These are phyloP conservation scores for Brachyistius frenatus DNA, from an alignment of 2,113 vertebrate species.

Conservation along the genomic window DNA sequence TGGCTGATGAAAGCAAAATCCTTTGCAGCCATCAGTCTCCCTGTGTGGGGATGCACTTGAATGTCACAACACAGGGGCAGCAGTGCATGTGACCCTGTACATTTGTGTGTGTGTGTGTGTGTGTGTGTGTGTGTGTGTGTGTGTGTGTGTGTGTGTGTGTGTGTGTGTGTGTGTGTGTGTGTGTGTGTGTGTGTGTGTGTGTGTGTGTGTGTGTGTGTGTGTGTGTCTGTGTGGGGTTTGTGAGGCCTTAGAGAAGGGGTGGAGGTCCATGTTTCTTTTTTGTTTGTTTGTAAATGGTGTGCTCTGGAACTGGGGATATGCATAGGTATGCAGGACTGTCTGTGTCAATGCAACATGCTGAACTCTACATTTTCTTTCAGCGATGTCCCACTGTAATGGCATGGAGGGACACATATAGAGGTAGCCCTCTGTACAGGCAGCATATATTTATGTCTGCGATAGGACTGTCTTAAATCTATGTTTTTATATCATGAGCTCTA, in stretches of 20 bases:
- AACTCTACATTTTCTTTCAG: slow-evolving; percentile 80
- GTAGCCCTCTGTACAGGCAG: slow-evolving; percentile 20
- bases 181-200: slow-evolving; percentile 26
- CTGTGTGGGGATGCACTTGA: slow-evolving; percentile 68
- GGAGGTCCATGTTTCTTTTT: slow-evolving; percentile 48
- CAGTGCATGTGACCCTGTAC: slow-evolving; percentile 58
- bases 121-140: slow-evolving; percentile 21
- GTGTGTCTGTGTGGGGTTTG: not conserved
- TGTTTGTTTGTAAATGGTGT: slow-evolving; percentile 79
- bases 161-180: slow-evolving; percentile 19
- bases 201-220: slow-evolving; percentile 23
- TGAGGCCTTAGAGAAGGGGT: slow-evolving; percentile 46
- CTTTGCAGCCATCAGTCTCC: slow-evolving; percentile 61
- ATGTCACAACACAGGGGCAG: slow-evolving; percentile 56
- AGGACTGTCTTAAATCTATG: slow-evolving; percentile 3
- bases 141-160: slow-evolving; percentile 17
- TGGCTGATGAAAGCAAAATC: slow-evolving; percentile 83
- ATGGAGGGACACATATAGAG: slow-evolving; percentile 62
- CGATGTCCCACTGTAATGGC: slow-evolving; percentile 33
- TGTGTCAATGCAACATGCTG: slow-evolving; percentile 83
- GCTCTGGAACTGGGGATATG: slow-evolving; percentile 80
- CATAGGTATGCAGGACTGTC: slow-evolving; percentile 80
- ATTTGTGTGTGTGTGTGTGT: slow-evolving; percentile 31
- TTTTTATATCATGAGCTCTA: not conserved
- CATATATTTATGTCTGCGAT: slow-evolving; percentile 12